phyloP scores from a whole-genome alignment of 2,888 invertebrate genomes.

The Apodemia zela region DNA sequence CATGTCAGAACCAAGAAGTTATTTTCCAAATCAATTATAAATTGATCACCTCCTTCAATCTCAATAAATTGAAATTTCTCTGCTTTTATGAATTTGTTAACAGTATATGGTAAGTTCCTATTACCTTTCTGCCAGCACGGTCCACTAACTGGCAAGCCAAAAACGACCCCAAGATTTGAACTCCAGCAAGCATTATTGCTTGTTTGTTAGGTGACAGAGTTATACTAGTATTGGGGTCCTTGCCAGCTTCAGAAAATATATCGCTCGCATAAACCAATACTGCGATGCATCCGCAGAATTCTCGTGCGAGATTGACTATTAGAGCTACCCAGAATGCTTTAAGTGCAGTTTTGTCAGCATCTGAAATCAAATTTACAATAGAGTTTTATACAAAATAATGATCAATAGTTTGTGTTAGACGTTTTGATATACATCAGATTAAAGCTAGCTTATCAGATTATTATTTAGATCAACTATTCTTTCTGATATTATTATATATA shows the following conservation, averaged over 20 bases:
- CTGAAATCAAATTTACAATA: slow-evolving; percentile 37
- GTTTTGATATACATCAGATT: too few relatives aligned
- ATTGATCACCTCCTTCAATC: too few relatives aligned
- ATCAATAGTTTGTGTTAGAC: too few relatives aligned
- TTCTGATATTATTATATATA: too few relatives aligned
- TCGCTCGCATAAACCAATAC: slow-evolving; percentile 70
- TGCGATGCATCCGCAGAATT: slow-evolving; percentile 73
- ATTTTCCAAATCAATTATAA: too few relatives aligned
- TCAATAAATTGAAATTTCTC: too few relatives aligned
- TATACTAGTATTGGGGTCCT: slow-evolving; percentile 49
- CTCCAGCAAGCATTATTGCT: slow-evolving; percentile 63
- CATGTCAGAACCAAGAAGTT: too few relatives aligned
- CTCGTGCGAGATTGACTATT: slow-evolving; percentile 63
- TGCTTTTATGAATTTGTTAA: too few relatives aligned
- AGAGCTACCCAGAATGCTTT: slow-evolving; percentile 73
- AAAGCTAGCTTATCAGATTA: too few relatives aligned
- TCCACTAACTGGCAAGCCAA: slow-evolving; percentile 70
- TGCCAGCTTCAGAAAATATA: slow-evolving; percentile 62
- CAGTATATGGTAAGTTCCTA: too few relatives aligned
- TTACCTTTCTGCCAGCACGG: slow-evolving; percentile 63
- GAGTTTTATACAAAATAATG: background rate
- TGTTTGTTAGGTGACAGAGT: slow-evolving; percentile 65
- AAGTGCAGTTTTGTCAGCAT: slow-evolving; percentile 56
- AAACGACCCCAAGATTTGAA: slow-evolving; percentile 68
- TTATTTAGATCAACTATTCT: too few relatives aligned